Percentiles rank a stretch among this genome's conserved stretches.
phyloP scores from a whole-genome alignment of 2,888 invertebrate genomes.

The Helobdella robusta region DNA sequence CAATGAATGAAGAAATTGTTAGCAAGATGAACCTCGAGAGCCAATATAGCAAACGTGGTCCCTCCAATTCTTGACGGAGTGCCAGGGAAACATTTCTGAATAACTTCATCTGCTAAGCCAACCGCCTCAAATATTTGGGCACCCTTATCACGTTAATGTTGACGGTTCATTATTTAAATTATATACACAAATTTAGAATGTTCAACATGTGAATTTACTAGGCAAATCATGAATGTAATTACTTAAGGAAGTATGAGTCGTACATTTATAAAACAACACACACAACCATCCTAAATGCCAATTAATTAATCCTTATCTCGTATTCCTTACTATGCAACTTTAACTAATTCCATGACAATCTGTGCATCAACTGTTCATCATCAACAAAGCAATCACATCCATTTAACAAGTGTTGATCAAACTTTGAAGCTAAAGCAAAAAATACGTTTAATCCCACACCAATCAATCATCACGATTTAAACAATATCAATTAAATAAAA shows the following conservation, averaged over 20 bases:
- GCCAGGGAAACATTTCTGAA: conserved; percentile 73
- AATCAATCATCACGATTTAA: too few relatives aligned
- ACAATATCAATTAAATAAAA: too few relatives aligned
- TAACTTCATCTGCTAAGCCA: conserved; percentile 79
- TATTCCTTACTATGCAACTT: too few relatives aligned
- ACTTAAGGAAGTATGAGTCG: too few relatives aligned
- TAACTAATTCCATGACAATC: too few relatives aligned
- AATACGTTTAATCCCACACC: too few relatives aligned
- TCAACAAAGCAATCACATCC: too few relatives aligned
- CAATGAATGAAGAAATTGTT: not conserved
- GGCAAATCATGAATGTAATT: too few relatives aligned
- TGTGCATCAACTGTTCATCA: too few relatives aligned
- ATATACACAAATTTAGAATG: not conserved
- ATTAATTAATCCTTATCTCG: not conserved
- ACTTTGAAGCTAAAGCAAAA: too few relatives aligned
- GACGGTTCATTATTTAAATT: too few relatives aligned
- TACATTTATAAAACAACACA: not conserved
- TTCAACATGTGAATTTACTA: not conserved
- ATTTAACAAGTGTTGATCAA: too few relatives aligned
- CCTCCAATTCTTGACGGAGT: conserved; percentile 71
- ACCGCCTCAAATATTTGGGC: conserved; percentile 99
- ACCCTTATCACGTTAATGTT: conserved; percentile 52
- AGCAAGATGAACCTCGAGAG: conserved; percentile 58
- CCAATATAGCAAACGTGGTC: conserved; percentile 76
- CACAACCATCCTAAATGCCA: not conserved